phyloP scores from a whole-genome alignment of 2,888 invertebrate species.

The Bombyx huttoni region DNA sequence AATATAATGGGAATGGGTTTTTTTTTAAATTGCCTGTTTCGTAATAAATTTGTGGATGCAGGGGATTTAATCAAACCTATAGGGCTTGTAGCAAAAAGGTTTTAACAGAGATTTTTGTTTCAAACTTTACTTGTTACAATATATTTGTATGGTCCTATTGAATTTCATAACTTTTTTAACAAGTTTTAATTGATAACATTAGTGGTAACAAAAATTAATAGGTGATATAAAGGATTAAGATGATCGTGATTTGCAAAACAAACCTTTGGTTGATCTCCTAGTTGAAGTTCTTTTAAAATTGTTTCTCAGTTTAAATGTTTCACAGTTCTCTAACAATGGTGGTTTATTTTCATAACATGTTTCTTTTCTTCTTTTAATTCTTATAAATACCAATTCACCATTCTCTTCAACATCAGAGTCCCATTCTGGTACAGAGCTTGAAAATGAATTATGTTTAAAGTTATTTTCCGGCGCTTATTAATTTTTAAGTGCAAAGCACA shows the following conservation, averaged over 20 bases:
- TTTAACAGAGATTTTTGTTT: too few species aligned
- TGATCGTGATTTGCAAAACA: background rate
- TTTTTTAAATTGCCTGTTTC: too few species aligned
- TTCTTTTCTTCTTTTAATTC: constrained; percentile 46
- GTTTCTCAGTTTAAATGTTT: constrained; percentile 53
- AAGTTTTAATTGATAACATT: too few species aligned
- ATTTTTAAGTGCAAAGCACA: too few species aligned
- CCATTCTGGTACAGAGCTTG: constrained; percentile 79
- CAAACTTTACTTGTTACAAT: too few species aligned
- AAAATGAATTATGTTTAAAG: constrained; percentile 7
- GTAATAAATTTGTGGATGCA: too few species aligned
- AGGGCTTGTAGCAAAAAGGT: too few species aligned
- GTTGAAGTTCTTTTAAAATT: constrained; percentile 59
- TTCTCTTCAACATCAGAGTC: constrained; percentile 75
- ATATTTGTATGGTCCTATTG: too few species aligned
- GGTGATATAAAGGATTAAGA: too few species aligned
- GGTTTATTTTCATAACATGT: constrained; percentile 21
- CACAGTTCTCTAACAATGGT: constrained; percentile 51
- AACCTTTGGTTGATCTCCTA: constrained; percentile 55
- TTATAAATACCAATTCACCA: constrained; percentile 78
- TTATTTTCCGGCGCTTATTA: background rate
- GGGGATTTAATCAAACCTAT: background rate
- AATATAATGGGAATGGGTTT: too few species aligned
- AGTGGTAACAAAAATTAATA: background rate
- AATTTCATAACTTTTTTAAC: too few species aligned